These are phyloP conservation scores for Andrena dorsata DNA, from an alignment of 2,888 invertebrate species.

Conservation along the genomic window DNA sequence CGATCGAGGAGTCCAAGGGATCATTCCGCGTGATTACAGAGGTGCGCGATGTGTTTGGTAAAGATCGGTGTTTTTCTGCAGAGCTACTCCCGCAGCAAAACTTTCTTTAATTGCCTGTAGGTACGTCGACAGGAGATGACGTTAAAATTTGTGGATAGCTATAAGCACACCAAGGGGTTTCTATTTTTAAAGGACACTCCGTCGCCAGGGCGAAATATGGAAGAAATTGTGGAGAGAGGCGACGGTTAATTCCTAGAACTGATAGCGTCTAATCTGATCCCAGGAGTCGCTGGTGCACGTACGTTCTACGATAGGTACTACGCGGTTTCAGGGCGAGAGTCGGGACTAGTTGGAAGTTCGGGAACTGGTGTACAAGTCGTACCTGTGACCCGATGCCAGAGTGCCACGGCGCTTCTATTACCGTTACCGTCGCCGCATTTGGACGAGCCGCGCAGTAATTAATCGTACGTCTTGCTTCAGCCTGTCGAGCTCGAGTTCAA, in stretches of 20 bases:
- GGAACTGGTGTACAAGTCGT: constrained; percentile 56
- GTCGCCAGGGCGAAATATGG: constrained; percentile 20
- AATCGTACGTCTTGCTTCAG: constrained; percentile 68
- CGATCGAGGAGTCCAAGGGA: background rate
- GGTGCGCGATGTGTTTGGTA: no score
- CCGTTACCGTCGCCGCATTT: constrained; percentile 59
- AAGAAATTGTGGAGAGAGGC: constrained; percentile 36
- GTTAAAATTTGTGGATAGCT: background rate
- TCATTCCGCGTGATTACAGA: no score
- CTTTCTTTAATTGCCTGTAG: background rate
- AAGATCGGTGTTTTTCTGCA: background rate
- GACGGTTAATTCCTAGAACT: constrained; percentile 56
- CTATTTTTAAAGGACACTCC: constrained; percentile 22
- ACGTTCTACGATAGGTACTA: constrained; percentile 46
- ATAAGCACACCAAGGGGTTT: background rate
- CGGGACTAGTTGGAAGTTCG: constrained; percentile 58
- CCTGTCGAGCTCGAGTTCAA: constrained; percentile 66
- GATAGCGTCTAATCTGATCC: constrained; percentile 56
- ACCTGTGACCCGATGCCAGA: constrained; percentile 51
- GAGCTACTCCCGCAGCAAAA: background rate
- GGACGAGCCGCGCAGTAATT: constrained; percentile 66
- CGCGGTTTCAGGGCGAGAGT: constrained; percentile 31
- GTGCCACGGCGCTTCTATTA: constrained; percentile 50
- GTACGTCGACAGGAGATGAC: background rate
- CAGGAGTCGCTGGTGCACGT: constrained; percentile 42